Evolutionary conservation across 2,797 vertebrate species (phyloP), one percentile per base, ranked within the genome.

Genomic region (Merluccius polli): DNA sequence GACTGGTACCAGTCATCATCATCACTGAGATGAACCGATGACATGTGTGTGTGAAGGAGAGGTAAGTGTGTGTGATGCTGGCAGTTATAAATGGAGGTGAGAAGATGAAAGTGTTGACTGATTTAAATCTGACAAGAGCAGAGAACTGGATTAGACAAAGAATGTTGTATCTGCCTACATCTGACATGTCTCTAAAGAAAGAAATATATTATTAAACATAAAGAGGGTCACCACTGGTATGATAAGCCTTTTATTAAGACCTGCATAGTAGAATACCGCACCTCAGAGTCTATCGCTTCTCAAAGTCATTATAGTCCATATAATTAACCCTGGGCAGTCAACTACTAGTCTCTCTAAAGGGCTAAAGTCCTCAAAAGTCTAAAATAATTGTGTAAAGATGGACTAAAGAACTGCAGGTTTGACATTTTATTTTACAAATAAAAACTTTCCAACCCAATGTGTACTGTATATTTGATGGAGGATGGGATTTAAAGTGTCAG

Each of bases 71-170:
- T n/a, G 30, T 36, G 18, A n/a, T 38, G 32, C 71, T 38, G 74
- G 35, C 8, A 29, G 24, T 71, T 63, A 63, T 31, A 36, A 9
- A 33, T 5, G 31, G 29, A 12, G 77, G 35, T 77, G 71, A 76
- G 13, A 11, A 73, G 41, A 73, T 30, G 24, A 21, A 30, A 44
- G 30, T 72, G 76, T 35, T 77, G 80, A 85, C 70, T 81, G 80
- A 83, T 59, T 32, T 27, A 44, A 70, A 72, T 81, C 70, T 70
- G 71, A 74, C 75, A 72, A 72, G 74, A 71, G 67, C 35, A 72
- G n/a, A 77, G 33, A 13, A 0, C 5, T 52, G 41, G 73, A 83
- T 75, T 77, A 77, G 75, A 68, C 63, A 76, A 77, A 72, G 65
- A 76, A 78, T 73, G 72, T 67, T 72, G 32, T 16, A 32, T 44